phyloP scores from a whole-genome alignment of 2,113 vertebrate genomes.

The Ciconia stormi region DNA sequence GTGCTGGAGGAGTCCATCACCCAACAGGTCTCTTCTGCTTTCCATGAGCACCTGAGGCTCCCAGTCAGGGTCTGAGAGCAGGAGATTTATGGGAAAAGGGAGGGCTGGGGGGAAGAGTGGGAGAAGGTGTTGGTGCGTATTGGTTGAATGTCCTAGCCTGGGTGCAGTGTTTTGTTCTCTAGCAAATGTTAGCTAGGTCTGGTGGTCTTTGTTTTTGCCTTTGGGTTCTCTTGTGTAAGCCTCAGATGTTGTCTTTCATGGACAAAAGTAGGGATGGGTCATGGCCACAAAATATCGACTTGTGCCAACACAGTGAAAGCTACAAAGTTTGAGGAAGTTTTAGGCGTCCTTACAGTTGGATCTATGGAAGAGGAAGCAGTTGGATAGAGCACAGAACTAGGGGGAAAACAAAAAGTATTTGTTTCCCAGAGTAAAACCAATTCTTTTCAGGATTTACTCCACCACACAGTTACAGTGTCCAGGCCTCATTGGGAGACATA shows the following conservation, averaged over 20 bases:
- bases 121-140: neutral
- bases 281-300: neutral
- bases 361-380: neutral
- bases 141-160: neutral
- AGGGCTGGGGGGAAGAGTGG: neutral
- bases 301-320: neutral
- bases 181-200: neutral
- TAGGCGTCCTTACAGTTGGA: neutral
- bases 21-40: constrained; percentile 16
- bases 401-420: neutral
- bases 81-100: neutral
- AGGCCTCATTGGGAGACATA: neutral
- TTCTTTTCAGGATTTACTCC: neutral
- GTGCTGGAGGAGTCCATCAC: constrained; percentile 45
- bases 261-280: neutral
- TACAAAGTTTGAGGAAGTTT: neutral
- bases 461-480: neutral
- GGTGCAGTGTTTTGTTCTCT: neutral
- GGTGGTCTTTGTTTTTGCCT: neutral
- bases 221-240: neutral
- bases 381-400: neutral
- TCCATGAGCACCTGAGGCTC: neutral
- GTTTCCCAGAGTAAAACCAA: neutral
- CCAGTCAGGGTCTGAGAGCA: neutral
- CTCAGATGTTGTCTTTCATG: neutral